Percentiles rank a stretch among this genome's conserved stretches.
Conservation (phyloP, 2,113 vertebrate genomes). For the Syngnathus scovelli region DNA sequence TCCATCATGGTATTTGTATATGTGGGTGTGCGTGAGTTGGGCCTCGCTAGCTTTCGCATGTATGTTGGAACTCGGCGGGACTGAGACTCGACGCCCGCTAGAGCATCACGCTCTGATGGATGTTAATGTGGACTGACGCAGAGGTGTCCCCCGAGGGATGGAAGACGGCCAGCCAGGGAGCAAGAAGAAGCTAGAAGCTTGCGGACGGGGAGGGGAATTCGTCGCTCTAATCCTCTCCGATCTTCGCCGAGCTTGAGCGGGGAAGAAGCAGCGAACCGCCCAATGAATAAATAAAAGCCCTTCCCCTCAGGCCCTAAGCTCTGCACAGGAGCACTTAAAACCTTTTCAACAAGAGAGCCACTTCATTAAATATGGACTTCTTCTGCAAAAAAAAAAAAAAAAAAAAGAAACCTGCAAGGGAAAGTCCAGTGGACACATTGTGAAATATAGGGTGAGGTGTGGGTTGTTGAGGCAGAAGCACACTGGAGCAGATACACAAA, state of each 20-base stretch:
- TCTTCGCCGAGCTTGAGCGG: constrained; percentile 53
- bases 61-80: constrained; percentile 49
- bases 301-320: constrained; percentile 53
- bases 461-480: constrained; percentile 26
- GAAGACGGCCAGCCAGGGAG: constrained; percentile 50
- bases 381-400: constrained; percentile 52
- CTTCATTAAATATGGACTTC: constrained; percentile 79
- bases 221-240: constrained; percentile 62
- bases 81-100: constrained; percentile 40
- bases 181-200: constrained; percentile 19
- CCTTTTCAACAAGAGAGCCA: constrained; percentile 73
- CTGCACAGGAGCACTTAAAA: constrained; percentile 73
- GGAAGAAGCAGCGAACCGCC: constrained; percentile 61
- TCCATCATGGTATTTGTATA: constrained; percentile 7
- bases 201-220: constrained; percentile 29
- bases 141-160: constrained; percentile 64
- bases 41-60: constrained; percentile 17
- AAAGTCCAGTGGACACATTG: constrained; percentile 57
- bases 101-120: constrained; percentile 71
- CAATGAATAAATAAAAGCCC: constrained; percentile 76
- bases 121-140: constrained; percentile 78
- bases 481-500: constrained; percentile 41
- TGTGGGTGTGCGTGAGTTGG: constrained; percentile 10
- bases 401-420: constrained; percentile 50
- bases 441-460: constrained; percentile 38